Base-by-base conservation (phyloP, 2,888 invertebrate species). In the Bombylius discolor region DNA sequence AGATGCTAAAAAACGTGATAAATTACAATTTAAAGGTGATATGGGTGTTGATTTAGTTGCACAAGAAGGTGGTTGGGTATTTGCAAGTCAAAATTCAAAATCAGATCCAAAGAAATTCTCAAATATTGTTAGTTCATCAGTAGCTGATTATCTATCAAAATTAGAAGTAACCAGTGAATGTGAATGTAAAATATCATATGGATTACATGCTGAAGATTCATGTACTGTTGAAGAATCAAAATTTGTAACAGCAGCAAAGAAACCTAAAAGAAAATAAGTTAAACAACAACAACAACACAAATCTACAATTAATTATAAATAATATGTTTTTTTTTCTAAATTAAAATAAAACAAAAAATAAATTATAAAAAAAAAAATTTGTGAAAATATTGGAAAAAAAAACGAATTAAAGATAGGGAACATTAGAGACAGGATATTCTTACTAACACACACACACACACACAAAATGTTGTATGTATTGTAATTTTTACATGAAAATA, bases 21-120 rank as follows among this genome's bases (percentile, higher is more conserved):
- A 82, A 5, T 67, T 88, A 2, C 70, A 74, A 23, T 77, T 78
- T 59, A 67, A 74, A 23, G 64, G 67, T 14, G 84, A 87, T 65
- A 77, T 80, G 63, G 90, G 89, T 70, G 77, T 82, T 44, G 81
- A 82, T 58, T 82, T 85, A 62, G 79, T 83, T 11, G 75, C 83
- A 57, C 72, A 68, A 11, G 69, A 67, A 52, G 68, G 70, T 5
- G 74, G 74, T 5, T 73, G 71, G 68, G 67, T 71, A 42, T 74
- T 73, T 57, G 62, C 67, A n/a, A 65, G 69, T 4, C 66, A 70
- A 52, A 67, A 68, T 59, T 54, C 62, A 1, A 62, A 62, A 0
- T 61, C 62, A 12, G 68, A 72, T 32, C 67, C 68, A 46, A 70
- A 67, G 59, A 67, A 67, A 23, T 66, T 67, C 4, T 54, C 70